A percentile compares a stretch with the other conserved stretches of the same genome.
Evolutionary conservation across 2,888 invertebrate species (phyloP).

Genomic region (Cryptus armator): DNA sequence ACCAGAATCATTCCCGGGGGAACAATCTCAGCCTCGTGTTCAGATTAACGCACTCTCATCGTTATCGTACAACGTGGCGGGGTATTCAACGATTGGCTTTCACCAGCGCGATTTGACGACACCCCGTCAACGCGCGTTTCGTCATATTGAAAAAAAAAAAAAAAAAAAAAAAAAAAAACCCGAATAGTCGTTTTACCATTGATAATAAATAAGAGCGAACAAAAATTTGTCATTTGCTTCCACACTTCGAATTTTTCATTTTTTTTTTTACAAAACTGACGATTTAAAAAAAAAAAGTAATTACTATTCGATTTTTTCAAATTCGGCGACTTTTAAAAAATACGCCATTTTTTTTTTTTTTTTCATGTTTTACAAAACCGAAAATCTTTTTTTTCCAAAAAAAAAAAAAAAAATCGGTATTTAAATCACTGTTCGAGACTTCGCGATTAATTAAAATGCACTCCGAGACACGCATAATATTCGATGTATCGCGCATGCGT

Average conservation of each 20-base stretch:
- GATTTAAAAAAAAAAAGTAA: not conserved
- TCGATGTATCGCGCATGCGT: too few species aligned
- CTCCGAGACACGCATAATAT: not conserved
- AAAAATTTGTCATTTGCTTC: not conserved
- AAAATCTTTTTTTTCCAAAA: not conserved
- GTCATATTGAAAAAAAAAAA: constrained; percentile 11
- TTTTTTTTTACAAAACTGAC: not conserved
- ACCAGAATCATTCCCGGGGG: constrained; percentile 55
- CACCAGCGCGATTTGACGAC: constrained; percentile 22
- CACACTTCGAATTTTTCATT: not conserved
- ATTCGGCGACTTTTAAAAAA: too few species aligned
- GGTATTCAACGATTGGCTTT: constrained; percentile 37
- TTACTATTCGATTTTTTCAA: too few species aligned
- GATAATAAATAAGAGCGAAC: not conserved
- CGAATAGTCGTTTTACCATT: too few species aligned
- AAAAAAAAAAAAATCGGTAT: too few species aligned
- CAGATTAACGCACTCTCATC: constrained; percentile 49
- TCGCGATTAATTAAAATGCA: constrained; percentile 23
- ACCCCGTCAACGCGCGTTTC: constrained; percentile 7
- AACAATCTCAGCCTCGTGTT: constrained; percentile 46
- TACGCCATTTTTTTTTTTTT: too few species aligned
- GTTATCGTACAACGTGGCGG: constrained; percentile 55
- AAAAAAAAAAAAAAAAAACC: not conserved
- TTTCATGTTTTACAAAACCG: too few species aligned
- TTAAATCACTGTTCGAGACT: constrained; percentile 4